Percentiles rank a stretch among this genome's conserved stretches.
These are phyloP conservation scores for Mastomys natalensis DNA, from an alignment of 2,113 vertebrate species.

Conservation along the genomic window DNA sequence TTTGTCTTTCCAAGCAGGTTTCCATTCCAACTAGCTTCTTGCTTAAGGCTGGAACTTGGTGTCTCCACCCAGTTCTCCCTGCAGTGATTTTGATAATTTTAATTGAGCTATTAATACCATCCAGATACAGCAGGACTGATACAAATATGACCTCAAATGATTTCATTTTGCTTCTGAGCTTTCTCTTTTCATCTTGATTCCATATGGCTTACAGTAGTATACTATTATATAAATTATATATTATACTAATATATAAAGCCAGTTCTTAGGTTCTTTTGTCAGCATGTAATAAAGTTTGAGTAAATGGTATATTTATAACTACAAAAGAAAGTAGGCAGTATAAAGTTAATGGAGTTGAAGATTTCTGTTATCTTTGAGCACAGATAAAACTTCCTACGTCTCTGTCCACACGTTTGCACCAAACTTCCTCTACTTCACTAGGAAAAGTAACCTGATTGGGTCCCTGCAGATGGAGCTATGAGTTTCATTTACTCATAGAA, in stretches of 20 bases:
- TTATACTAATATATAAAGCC: too few relatives aligned
- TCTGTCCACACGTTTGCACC: neutral
- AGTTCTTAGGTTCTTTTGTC: neutral
- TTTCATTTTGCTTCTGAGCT: neutral
- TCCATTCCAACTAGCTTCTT: neutral
- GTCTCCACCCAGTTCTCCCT: neutral
- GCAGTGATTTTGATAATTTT: neutral
- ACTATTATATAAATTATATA: too few relatives aligned
- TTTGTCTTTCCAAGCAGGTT: neutral
- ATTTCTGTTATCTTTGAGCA: neutral
- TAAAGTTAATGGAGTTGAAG: neutral
- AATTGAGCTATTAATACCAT: neutral
- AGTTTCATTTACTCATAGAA: neutral
- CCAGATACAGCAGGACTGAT: neutral
- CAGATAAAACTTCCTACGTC: neutral
- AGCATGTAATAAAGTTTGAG: neutral
- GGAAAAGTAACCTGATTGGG: neutral
- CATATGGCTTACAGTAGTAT: neutral
- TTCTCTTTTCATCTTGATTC: neutral
- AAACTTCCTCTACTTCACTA: neutral
- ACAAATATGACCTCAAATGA: neutral
- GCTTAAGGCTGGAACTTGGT: neutral
- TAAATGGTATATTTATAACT: constrained; percentile 18
- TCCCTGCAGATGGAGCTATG: neutral
- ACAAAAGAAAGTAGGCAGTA: neutral